Conservation (phyloP, 2,797 vertebrate species). For the Sebastes itinus region DNA sequence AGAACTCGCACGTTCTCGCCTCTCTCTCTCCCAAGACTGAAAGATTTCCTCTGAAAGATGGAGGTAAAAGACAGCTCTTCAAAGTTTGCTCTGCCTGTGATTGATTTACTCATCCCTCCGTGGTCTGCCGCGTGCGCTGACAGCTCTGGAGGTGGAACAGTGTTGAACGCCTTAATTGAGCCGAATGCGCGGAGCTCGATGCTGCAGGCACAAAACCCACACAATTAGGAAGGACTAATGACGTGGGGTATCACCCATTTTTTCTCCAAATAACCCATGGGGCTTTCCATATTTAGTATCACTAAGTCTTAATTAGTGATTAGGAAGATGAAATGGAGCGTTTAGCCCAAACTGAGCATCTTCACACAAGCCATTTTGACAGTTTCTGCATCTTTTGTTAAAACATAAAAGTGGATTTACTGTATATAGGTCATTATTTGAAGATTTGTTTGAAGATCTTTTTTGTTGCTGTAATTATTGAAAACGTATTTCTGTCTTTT, state of each 20-base stretch:
- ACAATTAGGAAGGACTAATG: conserved; percentile 76
- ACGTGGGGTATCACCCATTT: conserved; percentile 66
- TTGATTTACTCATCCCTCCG: conserved; percentile 73
- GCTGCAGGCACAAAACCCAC: conserved; percentile 69
- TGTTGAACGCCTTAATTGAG: conserved; percentile 70
- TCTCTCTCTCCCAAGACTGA: conserved; percentile 51
- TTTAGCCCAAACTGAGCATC: conserved; percentile 30
- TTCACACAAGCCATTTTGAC: conserved; percentile 11
- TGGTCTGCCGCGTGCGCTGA: conserved; percentile 55
- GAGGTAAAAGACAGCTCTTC: conserved; percentile 59
- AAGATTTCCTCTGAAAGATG: conserved; percentile 55
- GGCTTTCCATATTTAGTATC: conserved; percentile 58
- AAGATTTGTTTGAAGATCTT: conserved; percentile 11
- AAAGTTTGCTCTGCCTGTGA: conserved; percentile 64
- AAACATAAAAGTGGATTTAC: conserved; percentile 15
- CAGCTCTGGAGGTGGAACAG: conserved; percentile 66
- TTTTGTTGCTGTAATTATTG: conserved; percentile 45
- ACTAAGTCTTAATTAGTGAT: conserved; percentile 71
- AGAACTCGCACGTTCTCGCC: conserved; percentile 27
- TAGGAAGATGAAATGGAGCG: conserved; percentile 40
- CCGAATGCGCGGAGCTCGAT: conserved; percentile 51
- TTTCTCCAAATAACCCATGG: conserved; percentile 72
- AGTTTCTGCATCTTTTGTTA: conserved; percentile 2
- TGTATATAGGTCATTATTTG: conserved; percentile 41
- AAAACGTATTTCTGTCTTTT: conserved; percentile 59